Base-by-base conservation (phyloP, 1,140 invertebrate species). In the Zaprionus davidi region DNA sequence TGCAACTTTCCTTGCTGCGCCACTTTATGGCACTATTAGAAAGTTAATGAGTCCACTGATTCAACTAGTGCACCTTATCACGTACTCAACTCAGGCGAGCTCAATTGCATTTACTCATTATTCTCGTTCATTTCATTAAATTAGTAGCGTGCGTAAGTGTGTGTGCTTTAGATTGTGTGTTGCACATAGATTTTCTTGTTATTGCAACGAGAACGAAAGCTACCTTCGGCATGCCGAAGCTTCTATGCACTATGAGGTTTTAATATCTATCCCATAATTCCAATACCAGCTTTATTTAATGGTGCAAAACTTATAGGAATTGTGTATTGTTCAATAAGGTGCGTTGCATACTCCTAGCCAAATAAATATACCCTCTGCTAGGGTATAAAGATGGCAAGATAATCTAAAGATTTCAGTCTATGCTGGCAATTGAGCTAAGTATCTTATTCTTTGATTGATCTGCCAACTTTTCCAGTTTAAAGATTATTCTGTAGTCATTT, bases 11-110 rank as follows among this genome's bases (percentile, higher is more conserved):
- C 28, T 31, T 31, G 7, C 9, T 26, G 36, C 41, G 12, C 38
- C 57, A 34, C 31, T 34, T 34, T 34, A 60, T 51, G 70, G 15
- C 41, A 49, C 17, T 36, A 44, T 31, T 60, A 49, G 60, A 41
- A 28, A 71, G 38, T 41, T 72, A 77, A 77, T 76, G 46, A 67
- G 55, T 2, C 53, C 38, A 9, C n/a, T 77, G 68, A 77, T 65
- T 69, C 20, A 76, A 72, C 64, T 77, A 79, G 64, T 7, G 46
- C 69, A 63, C 46, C 57, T 72, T 49, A 76, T 67, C 63, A 72
- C 38, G 22, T 31, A 49, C 57, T 62, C 38, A 65, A 28, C 53
- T 57, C n/a, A 28, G 28, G 51, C n/a, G 20, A 44, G 22, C 62
- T 15, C 57, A 57, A 60, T 62, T 71, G 62, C 76, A 64, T 62